phyloP scores from a whole-genome alignment of 2,888 invertebrate genomes.

The Tetragonisca angustula region DNA sequence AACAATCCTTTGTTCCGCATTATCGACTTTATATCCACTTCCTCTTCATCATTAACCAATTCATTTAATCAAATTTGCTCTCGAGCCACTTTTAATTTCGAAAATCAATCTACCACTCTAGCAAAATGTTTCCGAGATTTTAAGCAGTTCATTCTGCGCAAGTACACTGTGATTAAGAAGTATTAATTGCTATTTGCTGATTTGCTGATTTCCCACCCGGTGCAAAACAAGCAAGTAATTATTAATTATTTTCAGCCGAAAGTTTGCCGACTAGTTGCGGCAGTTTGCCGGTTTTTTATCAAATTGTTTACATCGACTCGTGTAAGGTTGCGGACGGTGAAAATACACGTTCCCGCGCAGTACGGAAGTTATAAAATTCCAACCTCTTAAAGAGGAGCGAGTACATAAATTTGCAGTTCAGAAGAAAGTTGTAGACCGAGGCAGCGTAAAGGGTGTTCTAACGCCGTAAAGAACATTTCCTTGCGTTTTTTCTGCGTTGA shows the following conservation, averaged over 20 bases:
- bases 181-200: too few relatives aligned
- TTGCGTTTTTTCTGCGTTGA: slow-evolving; percentile 55
- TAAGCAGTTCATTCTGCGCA: too few relatives aligned
- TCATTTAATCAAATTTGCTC: too few relatives aligned
- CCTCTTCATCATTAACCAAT: too few relatives aligned
- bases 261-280: neutral
- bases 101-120: too few relatives aligned
- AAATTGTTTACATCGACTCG: neutral
- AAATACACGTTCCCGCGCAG: neutral
- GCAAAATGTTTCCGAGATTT: too few relatives aligned
- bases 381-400: slow-evolving; percentile 6
- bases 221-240: neutral
- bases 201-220: too few relatives aligned
- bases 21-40: too few relatives aligned
- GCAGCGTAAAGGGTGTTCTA: slow-evolving; percentile 32
- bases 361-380: slow-evolving; percentile 5
- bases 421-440: slow-evolving; percentile 17
- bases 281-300: neutral
- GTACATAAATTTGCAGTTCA: slow-evolving; percentile 31
- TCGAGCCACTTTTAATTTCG: too few relatives aligned
- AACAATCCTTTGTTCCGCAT: too few relatives aligned
- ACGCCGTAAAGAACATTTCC: slow-evolving; percentile 44
- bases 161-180: too few relatives aligned
- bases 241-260: neutral
- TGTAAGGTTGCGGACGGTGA: neutral